Evolutionary conservation across 2,113 vertebrate genomes (phyloP), one percentile per base, ranked within the genome.

Genomic region (Cisticola juncidis): DNA sequence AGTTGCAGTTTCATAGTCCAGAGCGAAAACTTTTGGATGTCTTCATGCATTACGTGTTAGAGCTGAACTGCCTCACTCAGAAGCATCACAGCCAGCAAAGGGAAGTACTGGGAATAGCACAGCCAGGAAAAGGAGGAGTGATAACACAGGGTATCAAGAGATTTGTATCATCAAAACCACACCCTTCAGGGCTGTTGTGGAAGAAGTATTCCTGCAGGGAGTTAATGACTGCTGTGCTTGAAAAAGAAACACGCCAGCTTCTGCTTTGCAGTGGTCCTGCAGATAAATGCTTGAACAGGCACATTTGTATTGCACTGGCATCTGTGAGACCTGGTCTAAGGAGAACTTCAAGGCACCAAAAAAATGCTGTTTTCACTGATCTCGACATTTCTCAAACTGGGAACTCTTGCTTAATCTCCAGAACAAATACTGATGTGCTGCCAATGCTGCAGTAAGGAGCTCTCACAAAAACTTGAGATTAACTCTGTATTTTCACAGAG

Each of bases 361-460:
- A 69, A 25, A 76, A 89, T 21, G 24, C 16, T 68, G 44, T 79
- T 92, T 79, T 89, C 73, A 82, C 45, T 40, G 56, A 47, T 56
- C 44, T 60, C 15, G 3, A 56, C 22, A 33, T 36, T 94, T 68
- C 66, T 73, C 21, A 50, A 71, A 51, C 53, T 1, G 9, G 28
- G n/a, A 68, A 64, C 40, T 72, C 81, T 91, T 93, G 73, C 81
- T 56, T 81, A 76, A 95, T 84, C 61, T 92, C 42, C 65, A 61
- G 48, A 91, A 60, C 44, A 94, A 94, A 82, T 54, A 60, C 61
- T 36, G 22, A 44, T 53, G 44, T 68, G 40, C 64, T 96, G 93
- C 90, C 93, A 87, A 11, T 13, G 40, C 47, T 58, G 66, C 81
- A 78, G 26, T 38, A 74, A 91, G 44, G n/a, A 87, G 57, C 44